Evolutionary conservation across 1,140 invertebrate genomes (phyloP).

Genomic region (Lordiphosa mommai): DNA sequence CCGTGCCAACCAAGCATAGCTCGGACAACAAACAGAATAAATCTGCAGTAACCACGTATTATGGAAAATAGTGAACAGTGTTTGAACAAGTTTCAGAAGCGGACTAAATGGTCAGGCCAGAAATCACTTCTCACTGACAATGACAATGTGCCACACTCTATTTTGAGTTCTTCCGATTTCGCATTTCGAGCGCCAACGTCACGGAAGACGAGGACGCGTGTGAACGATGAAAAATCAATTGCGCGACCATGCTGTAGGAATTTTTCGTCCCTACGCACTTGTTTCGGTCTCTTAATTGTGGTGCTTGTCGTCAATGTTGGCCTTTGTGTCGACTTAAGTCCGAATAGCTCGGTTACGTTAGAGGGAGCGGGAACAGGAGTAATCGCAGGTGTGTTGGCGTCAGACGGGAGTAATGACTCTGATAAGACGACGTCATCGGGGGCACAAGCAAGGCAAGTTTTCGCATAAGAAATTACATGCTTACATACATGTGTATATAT

Average conservation of each 20-base stretch:
- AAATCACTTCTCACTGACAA: background rate
- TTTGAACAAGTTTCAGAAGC: background rate
- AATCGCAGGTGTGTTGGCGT: background rate
- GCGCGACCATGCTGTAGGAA: background rate
- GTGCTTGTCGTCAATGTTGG: background rate
- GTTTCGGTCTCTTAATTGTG: background rate
- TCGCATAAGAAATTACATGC: background rate
- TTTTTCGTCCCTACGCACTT: background rate
- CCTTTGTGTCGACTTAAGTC: background rate
- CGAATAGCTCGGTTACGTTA: background rate
- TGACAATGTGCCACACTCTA: background rate
- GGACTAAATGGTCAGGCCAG: background rate
- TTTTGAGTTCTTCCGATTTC: background rate
- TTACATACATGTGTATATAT: background rate
- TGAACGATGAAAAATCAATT: constrained; percentile 2
- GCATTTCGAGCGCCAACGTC: background rate
- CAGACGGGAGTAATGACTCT: no score
- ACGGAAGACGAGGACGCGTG: background rate
- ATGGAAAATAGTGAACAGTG: constrained; percentile 10
- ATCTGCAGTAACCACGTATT: background rate
- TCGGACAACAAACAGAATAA: background rate
- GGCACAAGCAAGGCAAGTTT: background rate
- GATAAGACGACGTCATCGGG: background rate
- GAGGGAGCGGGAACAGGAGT: background rate
- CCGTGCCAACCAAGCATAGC: background rate